Evolutionary conservation across 2,888 invertebrate genomes (phyloP).

Genomic region (Callyntrura sp.): DNA sequence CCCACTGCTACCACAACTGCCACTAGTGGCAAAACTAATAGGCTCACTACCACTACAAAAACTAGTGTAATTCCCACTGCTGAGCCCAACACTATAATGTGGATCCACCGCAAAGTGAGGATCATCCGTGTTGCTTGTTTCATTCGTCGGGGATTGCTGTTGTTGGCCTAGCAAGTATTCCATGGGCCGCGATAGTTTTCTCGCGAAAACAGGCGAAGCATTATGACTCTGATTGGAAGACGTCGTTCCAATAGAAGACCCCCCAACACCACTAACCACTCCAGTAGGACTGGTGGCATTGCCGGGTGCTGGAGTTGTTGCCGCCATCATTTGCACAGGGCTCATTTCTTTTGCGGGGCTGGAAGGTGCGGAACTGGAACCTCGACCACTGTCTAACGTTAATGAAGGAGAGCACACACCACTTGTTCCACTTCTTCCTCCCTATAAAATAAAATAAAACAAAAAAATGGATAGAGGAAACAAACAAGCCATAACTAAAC

Average conservation of each 20-base stretch:
- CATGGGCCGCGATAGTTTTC: constrained; percentile 68
- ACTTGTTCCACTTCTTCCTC: constrained; percentile 74
- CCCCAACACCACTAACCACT: neutral
- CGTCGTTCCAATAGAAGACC: neutral
- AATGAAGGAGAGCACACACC: constrained; percentile 81
- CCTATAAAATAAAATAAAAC: constrained; percentile 44
- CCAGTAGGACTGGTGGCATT: constrained; percentile 19
- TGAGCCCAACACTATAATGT: constrained; percentile 23
- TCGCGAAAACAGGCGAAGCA: constrained; percentile 71
- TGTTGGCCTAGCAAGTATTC: constrained; percentile 61
- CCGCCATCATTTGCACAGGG: constrained; percentile 77
- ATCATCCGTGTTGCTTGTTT: neutral
- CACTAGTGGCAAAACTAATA: constrained; percentile 51
- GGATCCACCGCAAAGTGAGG: constrained; percentile 29
- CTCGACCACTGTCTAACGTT: constrained; percentile 82
- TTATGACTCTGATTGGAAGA: constrained; percentile 59
- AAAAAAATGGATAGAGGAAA: neutral
- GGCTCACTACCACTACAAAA: constrained; percentile 63
- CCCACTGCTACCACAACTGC: constrained; percentile 20
- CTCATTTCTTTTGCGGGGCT: constrained; percentile 83
- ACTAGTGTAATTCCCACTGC: constrained; percentile 58
- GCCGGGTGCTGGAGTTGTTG: constrained; percentile 24
- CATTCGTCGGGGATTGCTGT: neutral
- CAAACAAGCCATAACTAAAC: neutral
- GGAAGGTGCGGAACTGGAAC: constrained; percentile 81